Evolutionary conservation across 2,113 vertebrate genomes (phyloP).

Genomic region (Nematolebias whitei): DNA sequence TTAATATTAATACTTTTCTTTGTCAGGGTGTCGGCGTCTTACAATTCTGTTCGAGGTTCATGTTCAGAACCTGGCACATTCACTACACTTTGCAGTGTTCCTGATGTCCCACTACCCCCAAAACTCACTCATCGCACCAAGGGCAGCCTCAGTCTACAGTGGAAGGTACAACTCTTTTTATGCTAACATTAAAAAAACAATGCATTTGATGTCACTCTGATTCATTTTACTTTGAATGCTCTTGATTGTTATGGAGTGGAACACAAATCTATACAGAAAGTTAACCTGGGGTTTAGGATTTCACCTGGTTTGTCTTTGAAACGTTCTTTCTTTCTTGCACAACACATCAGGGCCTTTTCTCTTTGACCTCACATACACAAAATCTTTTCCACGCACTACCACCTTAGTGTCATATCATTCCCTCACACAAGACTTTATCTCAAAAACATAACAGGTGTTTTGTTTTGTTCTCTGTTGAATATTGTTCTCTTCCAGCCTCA

Average conservation of each 20-base stretch:
- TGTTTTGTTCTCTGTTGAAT: too few species aligned
- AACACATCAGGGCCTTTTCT: slow-evolving; percentile 5
- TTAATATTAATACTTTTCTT: neutral
- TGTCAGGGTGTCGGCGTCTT: slow-evolving; percentile 86
- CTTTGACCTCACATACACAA: slow-evolving; percentile 18
- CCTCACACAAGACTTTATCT: slow-evolving; percentile 37
- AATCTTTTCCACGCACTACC: slow-evolving; percentile 27
- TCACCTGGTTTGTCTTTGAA: slow-evolving; percentile 2
- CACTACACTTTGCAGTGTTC: slow-evolving; percentile 91
- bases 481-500: too few species aligned
- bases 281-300: neutral
- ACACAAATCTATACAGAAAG: neutral
- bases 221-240: neutral
- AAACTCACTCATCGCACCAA: slow-evolving; percentile 92
- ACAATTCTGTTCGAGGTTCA: slow-evolving; percentile 90
- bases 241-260: too few species aligned
- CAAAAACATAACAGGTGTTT: slow-evolving; percentile 45
- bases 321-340: slow-evolving; percentile 10
- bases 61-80: slow-evolving; percentile 91
- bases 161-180: slow-evolving; percentile 85
- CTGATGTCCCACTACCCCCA: slow-evolving; percentile 89
- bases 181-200: neutral
- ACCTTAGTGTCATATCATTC: slow-evolving; percentile 28
- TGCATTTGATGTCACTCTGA: neutral
- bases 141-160: slow-evolving; percentile 92